Conservation (phyloP, 2,888 invertebrate species). For the Apotomis turbidana region DNA sequence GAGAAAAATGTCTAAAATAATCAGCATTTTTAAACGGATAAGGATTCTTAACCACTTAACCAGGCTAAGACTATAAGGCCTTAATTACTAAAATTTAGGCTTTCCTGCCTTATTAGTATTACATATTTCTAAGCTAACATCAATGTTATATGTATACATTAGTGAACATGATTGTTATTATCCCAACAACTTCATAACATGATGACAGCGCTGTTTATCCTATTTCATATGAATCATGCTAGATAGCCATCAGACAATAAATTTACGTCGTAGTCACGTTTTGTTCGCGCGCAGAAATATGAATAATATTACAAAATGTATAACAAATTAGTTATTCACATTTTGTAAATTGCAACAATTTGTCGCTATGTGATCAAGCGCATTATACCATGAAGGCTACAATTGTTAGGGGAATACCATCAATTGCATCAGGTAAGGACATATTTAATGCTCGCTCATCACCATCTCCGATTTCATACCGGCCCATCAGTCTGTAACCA, state of each 20-base stretch:
- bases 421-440: constrained; percentile 67
- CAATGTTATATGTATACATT: neutral
- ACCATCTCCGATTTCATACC: constrained; percentile 58
- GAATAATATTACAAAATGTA: constrained; percentile 60
- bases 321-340: constrained; percentile 71
- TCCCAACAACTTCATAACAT: neutral
- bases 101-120: no score
- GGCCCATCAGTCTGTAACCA: constrained; percentile 44
- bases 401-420: constrained; percentile 79
- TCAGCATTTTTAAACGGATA: no score
- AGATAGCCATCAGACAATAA: constrained; percentile 14
- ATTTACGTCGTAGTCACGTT: constrained; percentile 32
- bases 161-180: neutral
- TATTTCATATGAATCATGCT: constrained; percentile 1
- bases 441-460: constrained; percentile 72
- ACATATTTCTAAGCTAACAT: no score
- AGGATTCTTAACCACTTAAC: no score
- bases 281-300: constrained; percentile 52
- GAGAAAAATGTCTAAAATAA: no score
- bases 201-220: neutral
- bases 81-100: no score
- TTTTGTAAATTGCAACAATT: constrained; percentile 79
- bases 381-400: constrained; percentile 80
- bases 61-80: no score
- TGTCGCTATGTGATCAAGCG: constrained; percentile 70